Evolutionary conservation across 2,113 vertebrate genomes (phyloP).

Genomic region (Amia ocellicauda): DNA sequence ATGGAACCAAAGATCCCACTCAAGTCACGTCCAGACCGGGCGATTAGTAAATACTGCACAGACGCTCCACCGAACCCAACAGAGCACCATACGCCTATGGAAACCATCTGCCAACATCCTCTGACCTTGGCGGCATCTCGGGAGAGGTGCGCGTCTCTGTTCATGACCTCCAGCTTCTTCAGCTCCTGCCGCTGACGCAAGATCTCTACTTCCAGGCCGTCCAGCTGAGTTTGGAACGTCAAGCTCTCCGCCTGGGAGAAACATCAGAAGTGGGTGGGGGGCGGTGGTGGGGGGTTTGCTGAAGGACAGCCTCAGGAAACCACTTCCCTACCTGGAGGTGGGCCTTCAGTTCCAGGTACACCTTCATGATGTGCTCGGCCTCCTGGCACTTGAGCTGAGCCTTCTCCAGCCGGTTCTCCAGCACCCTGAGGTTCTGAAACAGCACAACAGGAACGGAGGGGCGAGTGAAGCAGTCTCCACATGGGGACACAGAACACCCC

Average conservation of each 20-base stretch:
- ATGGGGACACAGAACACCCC: not conserved
- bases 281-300: not conserved
- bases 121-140: constrained; percentile 71
- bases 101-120: too few species aligned
- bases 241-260: constrained; percentile 72
- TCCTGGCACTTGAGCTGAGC: constrained; percentile 73
- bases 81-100: too few species aligned
- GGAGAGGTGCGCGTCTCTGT: constrained; percentile 59
- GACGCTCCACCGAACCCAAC: too few species aligned
- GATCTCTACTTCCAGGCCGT: constrained; percentile 69
- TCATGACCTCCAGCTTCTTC: constrained; percentile 61
- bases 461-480: not conserved
- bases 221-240: constrained; percentile 66
- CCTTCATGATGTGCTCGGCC: constrained; percentile 62
- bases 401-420: constrained; percentile 83
- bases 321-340: constrained; percentile 67
- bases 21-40: too few species aligned
- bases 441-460: not conserved
- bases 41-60: too few species aligned
- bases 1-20: too few species aligned
- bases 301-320: not conserved
- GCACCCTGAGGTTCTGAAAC: constrained; percentile 60
- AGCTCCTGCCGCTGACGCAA: constrained; percentile 62
- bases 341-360: constrained; percentile 71
- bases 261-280: not conserved